Evolutionary conservation across 2,888 invertebrate species (phyloP), one percentile per base, ranked within the genome.

Genomic region (Dicroscelio sp.): DNA sequence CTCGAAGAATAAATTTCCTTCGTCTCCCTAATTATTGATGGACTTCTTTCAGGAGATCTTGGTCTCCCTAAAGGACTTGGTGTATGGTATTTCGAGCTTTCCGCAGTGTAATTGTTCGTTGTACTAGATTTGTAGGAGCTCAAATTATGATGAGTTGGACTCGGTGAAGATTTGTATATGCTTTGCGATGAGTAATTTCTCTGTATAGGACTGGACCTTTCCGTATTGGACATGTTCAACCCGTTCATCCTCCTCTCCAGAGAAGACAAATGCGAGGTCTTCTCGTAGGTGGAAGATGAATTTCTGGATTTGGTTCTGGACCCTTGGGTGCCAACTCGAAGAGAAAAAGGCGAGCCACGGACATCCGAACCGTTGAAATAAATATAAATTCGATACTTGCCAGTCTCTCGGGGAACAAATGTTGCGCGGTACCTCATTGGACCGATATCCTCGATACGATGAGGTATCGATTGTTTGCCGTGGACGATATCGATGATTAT

Each of bases 401-500:
- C 98, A 78, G 98, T 98, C 92, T 98, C 98, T 91, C 98, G 97
- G 0, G 98, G 98, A 97, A 98, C 98, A 93, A 98, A 98, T 0
- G 98, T 98, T n/a, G 98, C 98, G 25, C 98, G 97, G 93, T 98
- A 98, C 95, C 98, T 98, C 95, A 96, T 96, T 98, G 98, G 92
- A 97, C 97, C 98, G 10, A 99, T 97, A 96, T 98, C 98, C 95
- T 98, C 98, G 48, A 98, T 98, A n/a, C 98, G 98, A 95, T 98
- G 98, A 95, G 98, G 98, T 93, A 98, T 98, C 86, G 99, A 99
- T 85, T 98, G 97, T 95, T 99, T 99, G 96, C 99, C 98, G 93
- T 99, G 98, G 0, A 99, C 99, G 80, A 99, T 98, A 96, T 99
- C 99, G 67, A 99, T 98, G 93, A 98, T 98, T 2, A 99, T 97